Evolutionary conservation across 2,888 invertebrate genomes (phyloP).

Genomic region (Mystacides longicornis): DNA sequence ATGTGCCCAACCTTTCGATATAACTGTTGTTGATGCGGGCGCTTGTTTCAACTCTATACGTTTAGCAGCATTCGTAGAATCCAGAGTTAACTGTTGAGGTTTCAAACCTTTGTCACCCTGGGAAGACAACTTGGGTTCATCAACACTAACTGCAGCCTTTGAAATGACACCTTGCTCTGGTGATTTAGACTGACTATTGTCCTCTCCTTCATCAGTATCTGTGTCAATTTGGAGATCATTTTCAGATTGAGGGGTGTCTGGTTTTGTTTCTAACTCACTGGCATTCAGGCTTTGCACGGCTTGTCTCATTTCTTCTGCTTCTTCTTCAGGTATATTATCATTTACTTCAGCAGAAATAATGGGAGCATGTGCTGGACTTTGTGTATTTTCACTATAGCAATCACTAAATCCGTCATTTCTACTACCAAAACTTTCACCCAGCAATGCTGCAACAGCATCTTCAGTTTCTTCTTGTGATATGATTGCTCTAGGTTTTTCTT

Average conservation of each 20-base stretch:
- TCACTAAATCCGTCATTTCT: constrained; percentile 49
- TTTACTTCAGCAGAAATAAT: constrained; percentile 38
- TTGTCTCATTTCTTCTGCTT: constrained; percentile 76
- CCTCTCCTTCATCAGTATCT: constrained; percentile 71
- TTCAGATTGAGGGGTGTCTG: constrained; percentile 79
- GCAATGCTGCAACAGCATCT: constrained; percentile 81
- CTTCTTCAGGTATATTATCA: constrained; percentile 58
- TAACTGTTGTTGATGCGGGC: constrained; percentile 46
- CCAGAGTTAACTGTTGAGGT: background rate
- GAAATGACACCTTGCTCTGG: constrained; percentile 28
- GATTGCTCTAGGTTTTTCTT: constrained; percentile 72
- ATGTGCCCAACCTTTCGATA: constrained; percentile 52
- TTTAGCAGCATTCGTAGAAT: constrained; percentile 32
- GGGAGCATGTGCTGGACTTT: constrained; percentile 44
- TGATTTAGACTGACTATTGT: constrained; percentile 40
- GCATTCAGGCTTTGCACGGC: constrained; percentile 75
- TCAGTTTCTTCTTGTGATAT: constrained; percentile 91
- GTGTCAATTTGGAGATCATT: constrained; percentile 79
- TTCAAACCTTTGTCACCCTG: constrained; percentile 24
- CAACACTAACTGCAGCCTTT: background rate
- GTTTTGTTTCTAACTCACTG: constrained; percentile 66
- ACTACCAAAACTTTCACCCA: constrained; percentile 79
- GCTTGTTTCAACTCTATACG: constrained; percentile 33
- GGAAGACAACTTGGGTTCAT: background rate
- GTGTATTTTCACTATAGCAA: constrained; percentile 47